A percentile compares a stretch with the other conserved stretches of the same genome.
Conservation (phyloP, 2,888 invertebrate species). For the Merodon equestris region DNA sequence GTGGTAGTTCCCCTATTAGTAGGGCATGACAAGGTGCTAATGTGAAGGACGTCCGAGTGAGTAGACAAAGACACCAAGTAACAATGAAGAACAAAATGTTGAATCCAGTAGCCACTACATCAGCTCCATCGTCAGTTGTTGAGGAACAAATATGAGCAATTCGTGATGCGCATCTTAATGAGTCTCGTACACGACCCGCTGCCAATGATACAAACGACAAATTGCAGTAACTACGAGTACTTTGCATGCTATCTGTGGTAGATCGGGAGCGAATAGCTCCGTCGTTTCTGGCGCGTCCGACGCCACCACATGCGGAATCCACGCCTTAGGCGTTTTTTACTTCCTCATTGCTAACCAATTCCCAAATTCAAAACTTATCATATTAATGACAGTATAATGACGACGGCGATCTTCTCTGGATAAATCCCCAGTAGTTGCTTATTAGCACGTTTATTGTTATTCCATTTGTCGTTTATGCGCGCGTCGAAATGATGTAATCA, state of each 20-base stretch:
- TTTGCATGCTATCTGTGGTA: conserved; percentile 51
- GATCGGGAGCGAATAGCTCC: conserved; percentile 40
- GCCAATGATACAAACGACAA: conserved; percentile 40
- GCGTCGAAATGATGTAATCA: conserved; percentile 61
- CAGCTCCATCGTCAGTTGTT: too few species aligned
- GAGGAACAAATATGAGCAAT: not conserved
- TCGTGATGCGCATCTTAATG: conserved; percentile 36
- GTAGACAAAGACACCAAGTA: too few species aligned
- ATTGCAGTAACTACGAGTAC: conserved; percentile 61
- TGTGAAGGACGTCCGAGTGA: too few species aligned
- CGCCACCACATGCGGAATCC: conserved; percentile 21
- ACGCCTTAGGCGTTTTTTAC: conserved; percentile 28
- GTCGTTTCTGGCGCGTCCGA: conserved; percentile 18
- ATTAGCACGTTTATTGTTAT: conserved; percentile 58
- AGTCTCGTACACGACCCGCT: conserved; percentile 1
- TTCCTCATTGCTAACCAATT: conserved; percentile 51
- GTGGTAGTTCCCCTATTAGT: too few species aligned
- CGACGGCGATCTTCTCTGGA: conserved; percentile 20
- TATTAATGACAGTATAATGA: too few species aligned
- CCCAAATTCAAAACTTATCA: not conserved
- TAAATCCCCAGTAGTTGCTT: conserved; percentile 28
- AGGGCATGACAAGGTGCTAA: too few species aligned
- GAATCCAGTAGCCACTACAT: too few species aligned
- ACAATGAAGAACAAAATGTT: too few species aligned
- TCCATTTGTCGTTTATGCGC: conserved; percentile 42